Evolutionary conservation across 2,888 invertebrate species (phyloP), one percentile per base, ranked within the genome.

Genomic region (Apeira syringaria): DNA sequence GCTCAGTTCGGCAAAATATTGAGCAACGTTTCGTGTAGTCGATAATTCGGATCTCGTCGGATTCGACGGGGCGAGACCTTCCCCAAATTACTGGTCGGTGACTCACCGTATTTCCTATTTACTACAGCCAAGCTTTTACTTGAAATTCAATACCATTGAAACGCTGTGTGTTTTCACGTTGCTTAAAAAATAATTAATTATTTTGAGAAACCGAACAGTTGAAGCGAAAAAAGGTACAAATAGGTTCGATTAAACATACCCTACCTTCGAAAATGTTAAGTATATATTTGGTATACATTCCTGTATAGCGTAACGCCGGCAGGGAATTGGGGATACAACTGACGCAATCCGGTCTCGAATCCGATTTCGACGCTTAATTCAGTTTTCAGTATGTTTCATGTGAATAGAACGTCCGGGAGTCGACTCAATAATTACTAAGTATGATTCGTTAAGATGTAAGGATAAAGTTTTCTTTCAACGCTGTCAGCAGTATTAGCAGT

Each of bases 41-140:
- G 68, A 71, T 75, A 73, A 75, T 74, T 74, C 71, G 69, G 68
- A 72, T 67, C 71, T 70, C 64, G 72, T 71, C 65, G 69, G 66
- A 74, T 72, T 73, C 71, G 76, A 75, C 76, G 72, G 67, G 66
- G 71, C 67, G 71, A 68, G 73, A 66, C 71, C 73, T 72, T 70
- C 66, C 51, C 57, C 53, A 77, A 79, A 80, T 77, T 69, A 77
- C 67, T 65, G 63, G 50, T 71, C 64, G 63, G 65, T 77, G 78
- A 79, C 75, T 78, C 66, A 62, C 56, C 64, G 64, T 60, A 57
- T 79, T 76, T 71, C 59, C 48, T 31, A 41, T 52, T 52, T 53
- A 56, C 50, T 51, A 48, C 50, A 47, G 43, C 35, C 49, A 53
- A 45, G 53, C 53, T 56, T 56, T 56, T 50, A 49, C 50, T 50